A percentile compares a stretch with the other conserved stretches of the same genome.
Conservation (phyloP, 2,888 invertebrate genomes). For the Eugnorisma glareosa region DNA sequence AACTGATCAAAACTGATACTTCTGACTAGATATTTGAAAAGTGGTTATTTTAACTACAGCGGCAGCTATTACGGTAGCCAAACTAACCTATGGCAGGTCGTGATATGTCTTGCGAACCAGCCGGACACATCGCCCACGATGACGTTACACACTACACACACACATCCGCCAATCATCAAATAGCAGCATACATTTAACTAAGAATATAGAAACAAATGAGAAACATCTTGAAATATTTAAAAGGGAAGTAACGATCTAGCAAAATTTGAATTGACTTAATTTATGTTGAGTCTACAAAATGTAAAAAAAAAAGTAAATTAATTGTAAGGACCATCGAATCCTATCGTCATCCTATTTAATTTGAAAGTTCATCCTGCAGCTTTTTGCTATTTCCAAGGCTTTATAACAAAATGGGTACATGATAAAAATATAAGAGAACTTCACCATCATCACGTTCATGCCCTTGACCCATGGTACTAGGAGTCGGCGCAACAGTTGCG, state of each 20-base stretch:
- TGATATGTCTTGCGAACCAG: constrained; percentile 56
- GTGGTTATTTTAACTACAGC: not conserved
- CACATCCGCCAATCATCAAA: constrained; percentile 57
- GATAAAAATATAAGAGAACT: too few species aligned
- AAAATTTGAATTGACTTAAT: not conserved
- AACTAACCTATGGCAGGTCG: constrained; percentile 41
- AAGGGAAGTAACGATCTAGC: not conserved
- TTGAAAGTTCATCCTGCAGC: not conserved
- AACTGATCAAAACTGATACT: not conserved
- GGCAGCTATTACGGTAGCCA: not conserved
- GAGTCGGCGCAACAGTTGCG: too few species aligned
- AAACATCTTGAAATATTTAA: not conserved
- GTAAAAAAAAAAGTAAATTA: not conserved
- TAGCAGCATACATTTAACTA: constrained; percentile 18
- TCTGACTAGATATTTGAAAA: not conserved
- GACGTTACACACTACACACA: constrained; percentile 43
- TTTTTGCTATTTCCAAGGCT: not conserved
- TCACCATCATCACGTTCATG: not conserved
- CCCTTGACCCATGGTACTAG: not conserved
- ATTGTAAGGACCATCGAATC: not conserved
- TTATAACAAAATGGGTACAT: not conserved
- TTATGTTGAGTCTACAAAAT: not conserved
- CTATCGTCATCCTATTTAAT: not conserved
- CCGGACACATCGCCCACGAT: constrained; percentile 48
- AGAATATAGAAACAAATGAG: constrained; percentile 24